A percentile compares a stretch with the other conserved stretches of the same genome.
Conservation (phyloP, 2,113 vertebrate genomes). For the Ailurus styani region DNA sequence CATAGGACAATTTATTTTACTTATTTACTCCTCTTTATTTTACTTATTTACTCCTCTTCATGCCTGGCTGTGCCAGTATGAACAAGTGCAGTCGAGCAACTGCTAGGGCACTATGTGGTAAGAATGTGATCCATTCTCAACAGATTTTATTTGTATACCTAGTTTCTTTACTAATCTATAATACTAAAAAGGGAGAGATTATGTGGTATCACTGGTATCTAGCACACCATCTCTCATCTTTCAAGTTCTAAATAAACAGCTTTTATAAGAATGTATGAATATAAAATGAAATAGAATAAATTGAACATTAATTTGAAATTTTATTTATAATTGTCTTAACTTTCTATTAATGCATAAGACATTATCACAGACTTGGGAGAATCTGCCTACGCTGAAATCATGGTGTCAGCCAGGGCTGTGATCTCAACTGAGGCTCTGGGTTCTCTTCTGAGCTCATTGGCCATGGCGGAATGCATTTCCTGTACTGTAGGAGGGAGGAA, state of each 20-base stretch:
- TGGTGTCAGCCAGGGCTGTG: no score
- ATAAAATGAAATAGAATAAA: not conserved
- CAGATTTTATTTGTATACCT: not conserved
- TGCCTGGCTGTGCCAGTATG: not conserved
- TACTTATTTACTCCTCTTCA: not conserved
- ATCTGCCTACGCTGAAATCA: not conserved
- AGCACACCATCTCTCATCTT: not conserved
- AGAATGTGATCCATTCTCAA: not conserved
- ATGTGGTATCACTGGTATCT: no score
- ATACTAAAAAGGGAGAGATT: not conserved
- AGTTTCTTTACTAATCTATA: not conserved
- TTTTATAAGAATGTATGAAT: not conserved
- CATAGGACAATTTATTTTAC: not conserved
- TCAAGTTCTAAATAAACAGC: not conserved
- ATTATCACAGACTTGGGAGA: not conserved
- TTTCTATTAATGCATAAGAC: not conserved
- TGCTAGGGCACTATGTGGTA: not conserved
- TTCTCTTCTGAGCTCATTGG: not conserved
- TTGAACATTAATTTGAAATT: not conserved
- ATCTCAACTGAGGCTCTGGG: not conserved
- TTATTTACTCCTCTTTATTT: not conserved
- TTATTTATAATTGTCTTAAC: not conserved
- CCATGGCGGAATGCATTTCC: not conserved
- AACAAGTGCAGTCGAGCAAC: no score
- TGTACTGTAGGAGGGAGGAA: accelerated